A percentile compares a stretch with the other conserved stretches of the same genome.
phyloP scores from a whole-genome alignment of 2,888 invertebrate species.

The Tiphia femorata region DNA sequence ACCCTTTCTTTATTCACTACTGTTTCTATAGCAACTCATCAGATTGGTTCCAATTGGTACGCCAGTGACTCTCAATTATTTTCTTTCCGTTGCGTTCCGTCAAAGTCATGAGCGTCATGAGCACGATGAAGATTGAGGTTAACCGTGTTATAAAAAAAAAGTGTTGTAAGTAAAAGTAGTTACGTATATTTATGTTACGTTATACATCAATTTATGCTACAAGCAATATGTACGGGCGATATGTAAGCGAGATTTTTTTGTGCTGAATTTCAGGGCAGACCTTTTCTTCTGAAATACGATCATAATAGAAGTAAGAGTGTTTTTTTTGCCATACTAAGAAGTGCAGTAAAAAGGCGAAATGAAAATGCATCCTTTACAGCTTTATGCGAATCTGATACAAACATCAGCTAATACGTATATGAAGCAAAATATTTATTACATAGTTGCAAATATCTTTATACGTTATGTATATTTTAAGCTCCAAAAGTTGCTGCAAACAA shows the following conservation, averaged over 20 bases:
- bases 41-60: conserved; percentile 26
- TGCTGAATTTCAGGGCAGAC: neutral
- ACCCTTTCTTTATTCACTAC: conserved; percentile 21
- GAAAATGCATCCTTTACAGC: conserved; percentile 6
- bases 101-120: neutral
- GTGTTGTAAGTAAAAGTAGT: no score
- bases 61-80: conserved; percentile 21
- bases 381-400: conserved; percentile 24
- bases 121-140: neutral
- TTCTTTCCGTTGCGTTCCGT: neutral
- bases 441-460: conserved; percentile 44
- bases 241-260: no score
- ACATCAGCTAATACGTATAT: conserved; percentile 31
- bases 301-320: no score
- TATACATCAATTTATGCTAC: no score
- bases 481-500: conserved; percentile 33
- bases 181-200: no score
- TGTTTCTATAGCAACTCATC: conserved; percentile 42
- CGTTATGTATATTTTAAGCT: conserved; percentile 43
- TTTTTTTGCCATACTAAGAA: no score
- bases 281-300: no score
- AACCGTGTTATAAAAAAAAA: neutral
- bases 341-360: no score
- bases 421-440: conserved; percentile 44
- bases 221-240: no score